Percentiles rank a stretch among this genome's conserved stretches.
These are phyloP conservation scores for Caenorhabditis remanei DNA, from an alignment of 1,140 invertebrate species.

Conservation along the genomic window DNA sequence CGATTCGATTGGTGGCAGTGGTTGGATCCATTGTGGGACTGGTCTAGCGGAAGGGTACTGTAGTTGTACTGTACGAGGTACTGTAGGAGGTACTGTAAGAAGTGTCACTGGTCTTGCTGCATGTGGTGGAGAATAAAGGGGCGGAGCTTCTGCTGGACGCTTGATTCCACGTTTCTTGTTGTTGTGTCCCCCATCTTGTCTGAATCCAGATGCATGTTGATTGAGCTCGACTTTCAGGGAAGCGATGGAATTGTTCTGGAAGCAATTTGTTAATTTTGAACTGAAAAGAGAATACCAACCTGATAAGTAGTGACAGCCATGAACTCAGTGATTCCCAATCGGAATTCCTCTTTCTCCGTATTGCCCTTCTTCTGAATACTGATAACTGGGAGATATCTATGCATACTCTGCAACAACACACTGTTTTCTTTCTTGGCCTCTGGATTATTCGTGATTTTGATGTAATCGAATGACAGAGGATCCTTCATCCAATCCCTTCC, in stretches of 20 bases:
- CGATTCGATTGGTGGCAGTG: too few relatives aligned
- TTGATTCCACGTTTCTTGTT: too few relatives aligned
- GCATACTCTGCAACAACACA: not conserved
- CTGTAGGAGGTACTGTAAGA: too few relatives aligned
- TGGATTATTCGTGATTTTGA: not conserved
- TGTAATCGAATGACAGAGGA: not conserved
- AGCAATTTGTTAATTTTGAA: not conserved
- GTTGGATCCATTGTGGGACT: too few relatives aligned
- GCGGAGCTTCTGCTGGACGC: too few relatives aligned
- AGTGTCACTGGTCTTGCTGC: too few relatives aligned
- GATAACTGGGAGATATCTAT: not conserved
- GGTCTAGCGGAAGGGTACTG: too few relatives aligned
- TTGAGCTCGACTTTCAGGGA: not conserved
- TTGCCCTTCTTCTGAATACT: not conserved
- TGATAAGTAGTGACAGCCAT: not conserved
- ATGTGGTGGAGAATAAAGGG: too few relatives aligned
- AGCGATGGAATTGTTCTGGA: not conserved
- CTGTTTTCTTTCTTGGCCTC: not conserved
- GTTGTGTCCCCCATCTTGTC: not conserved
- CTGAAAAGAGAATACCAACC: not conserved
- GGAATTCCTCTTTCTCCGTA: not conserved
- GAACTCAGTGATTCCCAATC: not conserved
- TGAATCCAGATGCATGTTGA: not conserved
- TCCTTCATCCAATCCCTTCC: not conserved
- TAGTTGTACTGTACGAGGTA: too few relatives aligned